Conservation (phyloP, 2,888 invertebrate species). For the Limulus polyphemus region DNA sequence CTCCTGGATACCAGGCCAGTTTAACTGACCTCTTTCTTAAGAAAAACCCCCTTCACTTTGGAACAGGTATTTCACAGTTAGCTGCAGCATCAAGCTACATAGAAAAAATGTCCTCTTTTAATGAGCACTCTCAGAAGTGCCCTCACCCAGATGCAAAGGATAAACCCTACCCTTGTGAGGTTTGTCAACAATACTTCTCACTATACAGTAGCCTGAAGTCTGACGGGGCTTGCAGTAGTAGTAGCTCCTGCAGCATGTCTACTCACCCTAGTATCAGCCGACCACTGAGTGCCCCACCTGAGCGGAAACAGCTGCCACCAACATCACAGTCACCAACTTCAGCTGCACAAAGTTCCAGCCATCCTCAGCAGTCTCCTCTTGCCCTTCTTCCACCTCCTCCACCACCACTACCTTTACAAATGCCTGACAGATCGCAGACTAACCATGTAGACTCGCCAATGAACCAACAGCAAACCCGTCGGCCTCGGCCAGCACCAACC, state of each 20-base stretch:
- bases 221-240: slow-evolving; percentile 8
- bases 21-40: slow-evolving; percentile 27
- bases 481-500: slow-evolving; percentile 1
- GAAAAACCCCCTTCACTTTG: slow-evolving; percentile 25
- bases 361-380: slow-evolving; percentile 10
- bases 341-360: slow-evolving; percentile 5
- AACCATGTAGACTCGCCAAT: not conserved
- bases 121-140: slow-evolving; percentile 24
- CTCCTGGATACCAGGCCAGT: slow-evolving; percentile 27
- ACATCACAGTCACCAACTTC: slow-evolving; percentile 11
- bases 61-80: slow-evolving; percentile 26
- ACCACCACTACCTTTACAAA: not conserved
- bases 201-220: slow-evolving; percentile 14
- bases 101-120: slow-evolving; percentile 26
- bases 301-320: slow-evolving; percentile 9
- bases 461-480: not conserved
- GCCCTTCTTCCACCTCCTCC: not conserved
- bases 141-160: slow-evolving; percentile 25
- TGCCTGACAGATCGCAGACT: too few relatives aligned
- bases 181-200: slow-evolving; percentile 24
- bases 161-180: slow-evolving; percentile 26
- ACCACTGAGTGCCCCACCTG: slow-evolving; percentile 9
- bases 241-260: slow-evolving; percentile 5
- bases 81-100: slow-evolving; percentile 27
- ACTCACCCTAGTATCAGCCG: slow-evolving; percentile 4